Evolutionary conservation across 2,797 vertebrate genomes (phyloP).

Genomic region (Ispidina lecontei): DNA sequence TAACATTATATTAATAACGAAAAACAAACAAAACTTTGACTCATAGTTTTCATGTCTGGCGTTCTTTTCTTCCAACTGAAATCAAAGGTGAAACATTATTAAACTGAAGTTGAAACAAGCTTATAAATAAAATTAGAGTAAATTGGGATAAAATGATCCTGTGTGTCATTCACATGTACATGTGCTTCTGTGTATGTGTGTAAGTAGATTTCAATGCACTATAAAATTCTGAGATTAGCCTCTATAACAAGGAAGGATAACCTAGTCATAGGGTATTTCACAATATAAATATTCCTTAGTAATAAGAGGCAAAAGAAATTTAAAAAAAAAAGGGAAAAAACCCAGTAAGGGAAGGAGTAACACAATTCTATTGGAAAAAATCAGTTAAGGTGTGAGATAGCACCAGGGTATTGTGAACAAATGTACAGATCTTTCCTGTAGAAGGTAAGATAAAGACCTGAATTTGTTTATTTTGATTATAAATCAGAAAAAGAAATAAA

Average conservation of each 20-base stretch:
- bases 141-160: slow-evolving; percentile 18
- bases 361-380: background rate
- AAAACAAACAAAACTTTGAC: slow-evolving; percentile 28
- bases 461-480: background rate
- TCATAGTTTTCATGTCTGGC: background rate
- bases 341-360: background rate
- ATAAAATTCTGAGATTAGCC: slow-evolving; percentile 19
- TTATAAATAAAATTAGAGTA: slow-evolving; percentile 5
- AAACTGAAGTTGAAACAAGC: background rate
- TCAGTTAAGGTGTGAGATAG: background rate
- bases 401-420: background rate
- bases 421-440: background rate
- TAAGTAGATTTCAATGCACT: slow-evolving; percentile 4
- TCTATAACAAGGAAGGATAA: background rate
- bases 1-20: background rate
- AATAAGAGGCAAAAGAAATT: background rate
- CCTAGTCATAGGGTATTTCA: background rate
- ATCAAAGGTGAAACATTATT: background rate
- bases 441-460: background rate
- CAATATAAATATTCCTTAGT: background rate
- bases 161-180: background rate
- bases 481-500: background rate
- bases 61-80: background rate
- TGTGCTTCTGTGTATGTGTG: background rate
- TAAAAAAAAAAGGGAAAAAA: background rate